These are phyloP conservation scores for Cataglyphis rosenhaueri DNA, from an alignment of 2,888 invertebrate species.

Conservation along the genomic window DNA sequence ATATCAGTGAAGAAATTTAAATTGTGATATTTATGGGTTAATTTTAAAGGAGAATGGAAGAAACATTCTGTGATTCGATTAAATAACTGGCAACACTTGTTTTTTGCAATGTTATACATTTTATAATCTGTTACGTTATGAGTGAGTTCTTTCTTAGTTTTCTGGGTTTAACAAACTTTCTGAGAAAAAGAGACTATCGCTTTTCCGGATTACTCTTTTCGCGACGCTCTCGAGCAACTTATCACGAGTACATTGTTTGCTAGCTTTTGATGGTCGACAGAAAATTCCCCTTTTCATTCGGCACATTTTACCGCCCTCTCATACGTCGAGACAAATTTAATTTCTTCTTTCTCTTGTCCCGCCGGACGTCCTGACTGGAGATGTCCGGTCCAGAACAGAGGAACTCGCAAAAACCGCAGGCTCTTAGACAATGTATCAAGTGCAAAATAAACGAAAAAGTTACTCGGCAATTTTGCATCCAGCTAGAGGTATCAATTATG, in stretches of 20 bases:
- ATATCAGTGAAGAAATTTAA: background rate
- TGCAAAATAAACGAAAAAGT: constrained; percentile 29
- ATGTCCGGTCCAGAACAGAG: constrained; percentile 46
- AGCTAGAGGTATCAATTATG: background rate
- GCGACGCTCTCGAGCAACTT: constrained; percentile 4
- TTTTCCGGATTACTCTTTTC: background rate
- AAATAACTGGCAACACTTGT: constrained; percentile 19
- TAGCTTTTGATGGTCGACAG: constrained; percentile 32
- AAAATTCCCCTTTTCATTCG: constrained; percentile 63
- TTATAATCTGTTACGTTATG: background rate
- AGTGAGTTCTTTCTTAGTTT: background rate
- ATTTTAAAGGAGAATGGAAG: background rate
- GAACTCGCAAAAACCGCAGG: constrained; percentile 30
- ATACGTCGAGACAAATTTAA: constrained; percentile 73
- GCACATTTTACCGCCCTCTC: constrained; percentile 67
- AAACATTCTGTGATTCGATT: background rate
- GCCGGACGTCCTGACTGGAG: constrained; percentile 40
- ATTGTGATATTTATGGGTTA: background rate
- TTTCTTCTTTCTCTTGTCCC: constrained; percentile 61
- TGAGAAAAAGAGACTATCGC: background rate
- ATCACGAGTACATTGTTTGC: constrained; percentile 23
- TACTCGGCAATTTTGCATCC: background rate
- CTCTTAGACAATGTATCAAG: constrained; percentile 41
- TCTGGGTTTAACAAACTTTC: background rate
- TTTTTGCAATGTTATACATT: background rate